Evolutionary conservation across 2,888 invertebrate genomes (phyloP).

Genomic region (Amiota mariae): DNA sequence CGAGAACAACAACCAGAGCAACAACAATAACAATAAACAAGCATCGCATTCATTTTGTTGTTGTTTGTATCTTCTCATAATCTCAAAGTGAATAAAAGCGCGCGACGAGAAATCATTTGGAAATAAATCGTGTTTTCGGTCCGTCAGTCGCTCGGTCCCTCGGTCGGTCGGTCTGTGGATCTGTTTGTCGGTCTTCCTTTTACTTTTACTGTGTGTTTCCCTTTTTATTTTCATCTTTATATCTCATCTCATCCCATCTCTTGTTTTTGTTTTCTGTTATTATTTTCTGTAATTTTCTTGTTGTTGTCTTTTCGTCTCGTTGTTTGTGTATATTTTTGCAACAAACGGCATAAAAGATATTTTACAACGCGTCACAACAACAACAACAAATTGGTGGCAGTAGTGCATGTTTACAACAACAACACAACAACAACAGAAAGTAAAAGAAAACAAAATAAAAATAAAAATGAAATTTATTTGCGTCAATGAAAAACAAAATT

Average conservation of each 20-base stretch:
- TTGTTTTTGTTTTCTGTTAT: constrained; percentile 37
- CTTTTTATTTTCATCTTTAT: too few relatives aligned
- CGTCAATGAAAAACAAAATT: background rate
- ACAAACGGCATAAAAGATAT: background rate
- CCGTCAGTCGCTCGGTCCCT: constrained; percentile 18
- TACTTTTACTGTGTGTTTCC: constrained; percentile 45
- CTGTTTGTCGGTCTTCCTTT: constrained; percentile 26
- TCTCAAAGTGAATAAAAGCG: constrained; percentile 22
- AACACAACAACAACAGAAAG: too few relatives aligned
- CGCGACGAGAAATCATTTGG: constrained; percentile 55
- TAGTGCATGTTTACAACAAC: constrained; percentile 33
- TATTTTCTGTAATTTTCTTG: constrained; percentile 22
- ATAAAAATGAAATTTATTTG: constrained; percentile 24
- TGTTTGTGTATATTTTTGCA: constrained; percentile 39
- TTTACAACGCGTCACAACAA: constrained; percentile 33
- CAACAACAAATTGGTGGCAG: constrained; percentile 23
- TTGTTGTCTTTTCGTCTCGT: constrained; percentile 48
- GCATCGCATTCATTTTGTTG: background rate
- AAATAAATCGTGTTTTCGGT: constrained; percentile 61
- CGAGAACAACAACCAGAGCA: constrained; percentile 31
- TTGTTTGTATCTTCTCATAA: constrained; percentile 17
- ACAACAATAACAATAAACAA: background rate
- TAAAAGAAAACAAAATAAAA: too few relatives aligned
- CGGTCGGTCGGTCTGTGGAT: too few relatives aligned
- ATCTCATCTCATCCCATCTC: too few relatives aligned